Base-by-base conservation (phyloP, 1,140 invertebrate species). In the Matsumurasca onukii region DNA sequence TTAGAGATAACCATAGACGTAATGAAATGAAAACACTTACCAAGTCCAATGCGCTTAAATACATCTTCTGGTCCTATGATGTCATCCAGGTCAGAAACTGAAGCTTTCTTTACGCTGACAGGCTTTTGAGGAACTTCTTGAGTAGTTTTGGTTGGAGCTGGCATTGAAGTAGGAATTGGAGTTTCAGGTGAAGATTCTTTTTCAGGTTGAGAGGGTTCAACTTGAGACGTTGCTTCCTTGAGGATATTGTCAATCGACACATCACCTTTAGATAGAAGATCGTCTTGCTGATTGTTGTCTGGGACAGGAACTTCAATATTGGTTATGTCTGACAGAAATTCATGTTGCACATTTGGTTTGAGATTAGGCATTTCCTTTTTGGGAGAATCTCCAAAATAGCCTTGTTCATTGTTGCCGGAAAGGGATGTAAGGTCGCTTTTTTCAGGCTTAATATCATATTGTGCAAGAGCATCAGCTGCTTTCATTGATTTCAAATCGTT, bases 11-110 rank as follows among this genome's bases (percentile, higher is more conserved):
- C n/a, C n/a, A n/a, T n/a, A n/a, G n/a, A n/a, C n/a, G n/a, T n/a
- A n/a, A n/a, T n/a, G n/a, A n/a, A n/a, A n/a, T n/a, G n/a, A 39
- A 39, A 39, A 9, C 17, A 39, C 73, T 74, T 65, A 74, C 72
- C 73, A 48, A 73, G 31, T 30, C 72, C 72, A 57, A 73, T 70
- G 68, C 68, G 70, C n/a, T 68, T 70, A 67, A 74, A 74, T 48
- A 74, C 30, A 68, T 74, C 72, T 65, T 73, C 67, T 13, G 71
- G 71, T 59, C 71, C 73, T 57, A 73, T 73, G 31, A 57, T 57
- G n/a, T 55, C 51, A 65, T 65, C 62, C 34, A 65, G 22, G 27
- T 27, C 22, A 22, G 31, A 48, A 30, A 34, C n/a, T n/a, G 66
- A 68, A 31, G 13, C 5, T 22, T 67, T 67, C 48, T 31, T 55